Percentiles rank a stretch among this genome's conserved stretches.
Conservation (phyloP, 2,113 vertebrate genomes). For the Lepus timidus region DNA sequence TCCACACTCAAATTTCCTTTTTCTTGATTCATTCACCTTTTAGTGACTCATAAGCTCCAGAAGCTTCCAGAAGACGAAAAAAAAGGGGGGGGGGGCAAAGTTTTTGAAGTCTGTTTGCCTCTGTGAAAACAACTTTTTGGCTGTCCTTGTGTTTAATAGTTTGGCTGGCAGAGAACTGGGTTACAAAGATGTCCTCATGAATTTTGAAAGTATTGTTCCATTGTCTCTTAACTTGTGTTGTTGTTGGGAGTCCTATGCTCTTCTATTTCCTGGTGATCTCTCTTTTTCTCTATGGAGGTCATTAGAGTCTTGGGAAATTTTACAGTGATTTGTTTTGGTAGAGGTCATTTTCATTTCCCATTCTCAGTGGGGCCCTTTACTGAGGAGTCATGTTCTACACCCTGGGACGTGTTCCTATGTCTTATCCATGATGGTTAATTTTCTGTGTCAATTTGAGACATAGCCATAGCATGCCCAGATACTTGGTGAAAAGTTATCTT, state of each 20-base stretch:
- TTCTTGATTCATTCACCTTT: not conserved
- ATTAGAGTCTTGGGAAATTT: constrained; percentile 35
- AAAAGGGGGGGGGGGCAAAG: not conserved
- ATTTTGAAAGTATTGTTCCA: not conserved
- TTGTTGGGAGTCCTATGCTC: not conserved
- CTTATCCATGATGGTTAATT: not conserved
- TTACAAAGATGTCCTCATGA: constrained; percentile 5
- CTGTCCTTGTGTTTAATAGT: not conserved
- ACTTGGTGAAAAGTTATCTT: not conserved
- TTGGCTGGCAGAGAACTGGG: not conserved
- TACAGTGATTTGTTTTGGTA: not conserved
- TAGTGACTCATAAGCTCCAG: not conserved
- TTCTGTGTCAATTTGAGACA: not conserved
- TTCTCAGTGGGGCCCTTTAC: not conserved
- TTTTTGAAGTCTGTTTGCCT: not conserved
- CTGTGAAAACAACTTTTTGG: not conserved
- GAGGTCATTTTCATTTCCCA: constrained; percentile 9
- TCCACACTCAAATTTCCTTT: not conserved
- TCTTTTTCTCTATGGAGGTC: not conserved
- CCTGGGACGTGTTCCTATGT: not conserved
- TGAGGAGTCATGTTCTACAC: not conserved
- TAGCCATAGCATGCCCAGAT: not conserved
- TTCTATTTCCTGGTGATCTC: not conserved
- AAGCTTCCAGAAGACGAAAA: not conserved
- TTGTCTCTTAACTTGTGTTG: not conserved